Evolutionary conservation across 2,113 vertebrate species (phyloP).

Genomic region (Noturus placidus): DNA sequence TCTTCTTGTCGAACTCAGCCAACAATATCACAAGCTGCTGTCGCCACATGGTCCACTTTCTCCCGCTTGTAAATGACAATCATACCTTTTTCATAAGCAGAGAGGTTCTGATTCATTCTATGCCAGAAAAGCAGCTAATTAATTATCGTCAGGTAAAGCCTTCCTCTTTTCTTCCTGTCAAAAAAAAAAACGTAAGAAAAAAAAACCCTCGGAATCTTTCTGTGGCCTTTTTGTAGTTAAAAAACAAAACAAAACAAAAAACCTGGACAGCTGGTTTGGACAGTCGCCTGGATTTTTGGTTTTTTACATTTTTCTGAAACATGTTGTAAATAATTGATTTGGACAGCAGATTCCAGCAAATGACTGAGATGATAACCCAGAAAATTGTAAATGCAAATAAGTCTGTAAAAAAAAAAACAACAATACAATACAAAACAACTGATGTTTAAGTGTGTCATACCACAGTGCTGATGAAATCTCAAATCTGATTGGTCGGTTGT

Average conservation of each 20-base stretch:
- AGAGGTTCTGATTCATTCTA: constrained; percentile 38
- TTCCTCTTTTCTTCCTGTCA: constrained; percentile 7
- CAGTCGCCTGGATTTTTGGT: not conserved
- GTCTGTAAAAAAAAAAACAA: not conserved
- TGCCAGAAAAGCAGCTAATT: constrained; percentile 40
- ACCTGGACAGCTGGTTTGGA: not conserved
- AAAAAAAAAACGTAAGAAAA: not conserved
- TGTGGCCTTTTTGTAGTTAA: not conserved
- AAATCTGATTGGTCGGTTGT: not conserved
- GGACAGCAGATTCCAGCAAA: constrained; percentile 1
- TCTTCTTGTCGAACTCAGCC: not conserved
- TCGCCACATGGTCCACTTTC: constrained; percentile 34
- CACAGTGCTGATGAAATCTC: not conserved
- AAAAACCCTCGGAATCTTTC: not conserved
- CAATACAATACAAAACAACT: not conserved
- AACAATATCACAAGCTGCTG: constrained; percentile 22
- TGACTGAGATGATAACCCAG: not conserved
- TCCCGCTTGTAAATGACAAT: constrained; percentile 42
- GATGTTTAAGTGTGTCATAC: not conserved
- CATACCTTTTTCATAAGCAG: constrained; percentile 32
- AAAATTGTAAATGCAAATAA: not conserved
- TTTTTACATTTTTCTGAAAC: not conserved
- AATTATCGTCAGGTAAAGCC: constrained; percentile 41
- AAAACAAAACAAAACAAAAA: not conserved
- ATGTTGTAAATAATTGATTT: constrained; percentile 6